phyloP scores from a whole-genome alignment of 2,888 invertebrate genomes.

The Agonopterix alstromeriana region DNA sequence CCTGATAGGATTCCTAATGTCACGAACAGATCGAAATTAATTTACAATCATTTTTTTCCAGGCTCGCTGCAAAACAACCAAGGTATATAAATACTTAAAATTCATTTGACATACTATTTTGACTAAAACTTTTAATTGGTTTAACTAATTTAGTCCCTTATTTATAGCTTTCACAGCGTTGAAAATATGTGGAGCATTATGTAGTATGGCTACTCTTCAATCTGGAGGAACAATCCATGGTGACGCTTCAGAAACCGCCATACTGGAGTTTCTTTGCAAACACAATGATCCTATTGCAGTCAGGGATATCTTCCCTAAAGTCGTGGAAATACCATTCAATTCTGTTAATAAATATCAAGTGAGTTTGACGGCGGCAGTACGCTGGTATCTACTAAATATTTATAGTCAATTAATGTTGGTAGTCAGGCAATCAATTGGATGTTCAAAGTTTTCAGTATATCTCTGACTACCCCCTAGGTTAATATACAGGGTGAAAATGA shows the following conservation, averaged over 20 bases:
- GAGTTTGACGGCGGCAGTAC: neutral
- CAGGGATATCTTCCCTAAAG: conserved; percentile 87
- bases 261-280: conserved; percentile 83
- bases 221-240: conserved; percentile 86
- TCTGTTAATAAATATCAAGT: conserved; percentile 94
- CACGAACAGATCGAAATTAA: too few species aligned
- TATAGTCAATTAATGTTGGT: too few species aligned
- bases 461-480: too few species aligned
- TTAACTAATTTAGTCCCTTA: neutral
- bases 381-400: too few species aligned
- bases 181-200: conserved; percentile 93
- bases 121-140: neutral
- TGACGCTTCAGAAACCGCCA: conserved; percentile 95
- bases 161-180: conserved; percentile 83
- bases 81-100: conserved; percentile 27
- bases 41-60: conserved; percentile 22
- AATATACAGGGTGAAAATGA: too few species aligned
- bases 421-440: too few species aligned
- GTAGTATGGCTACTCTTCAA: conserved; percentile 96
- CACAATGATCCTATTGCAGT: conserved; percentile 85
- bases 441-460: too few species aligned
- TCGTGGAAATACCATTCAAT: conserved; percentile 94
- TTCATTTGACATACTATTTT: neutral
- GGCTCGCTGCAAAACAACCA: conserved; percentile 30
- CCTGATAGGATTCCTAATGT: too few species aligned